phyloP scores from a whole-genome alignment of 2,113 vertebrate genomes.

The Falco punctatus region DNA sequence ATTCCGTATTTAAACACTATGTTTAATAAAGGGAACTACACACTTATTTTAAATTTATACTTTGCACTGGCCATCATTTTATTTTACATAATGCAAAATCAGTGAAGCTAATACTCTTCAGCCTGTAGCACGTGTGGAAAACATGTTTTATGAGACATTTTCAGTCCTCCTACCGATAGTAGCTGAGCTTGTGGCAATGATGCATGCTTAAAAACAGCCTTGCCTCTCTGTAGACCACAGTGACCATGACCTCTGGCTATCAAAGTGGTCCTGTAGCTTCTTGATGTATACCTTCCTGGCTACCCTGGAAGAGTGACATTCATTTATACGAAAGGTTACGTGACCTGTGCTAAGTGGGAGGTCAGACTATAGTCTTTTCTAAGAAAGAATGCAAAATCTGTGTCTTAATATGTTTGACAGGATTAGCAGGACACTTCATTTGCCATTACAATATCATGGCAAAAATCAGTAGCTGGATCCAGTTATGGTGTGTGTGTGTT shows the following conservation, averaged over 20 bases:
- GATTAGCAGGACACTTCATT: background rate
- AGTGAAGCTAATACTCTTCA: background rate
- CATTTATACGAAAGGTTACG: background rate
- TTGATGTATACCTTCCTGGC: background rate
- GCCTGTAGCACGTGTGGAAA: background rate
- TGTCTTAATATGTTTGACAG: background rate
- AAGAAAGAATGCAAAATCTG: background rate
- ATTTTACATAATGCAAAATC: background rate
- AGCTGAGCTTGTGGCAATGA: background rate
- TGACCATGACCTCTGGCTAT: background rate
- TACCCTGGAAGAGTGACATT: background rate
- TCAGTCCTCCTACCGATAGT: background rate
- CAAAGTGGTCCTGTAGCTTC: background rate
- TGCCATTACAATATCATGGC: background rate
- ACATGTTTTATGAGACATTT: background rate
- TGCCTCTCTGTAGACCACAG: background rate
- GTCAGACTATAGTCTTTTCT: background rate
- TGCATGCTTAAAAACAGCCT: background rate
- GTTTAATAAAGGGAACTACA: background rate
- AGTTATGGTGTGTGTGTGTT: background rate
- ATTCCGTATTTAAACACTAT: background rate
- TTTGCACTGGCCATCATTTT: background rate
- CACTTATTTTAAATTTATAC: background rate
- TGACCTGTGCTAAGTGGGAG: background rate
- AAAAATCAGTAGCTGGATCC: background rate